Evolutionary conservation across 1,140 invertebrate genomes (phyloP), one percentile per base, ranked within the genome.

Genomic region (Leptopilina clavipes): DNA sequence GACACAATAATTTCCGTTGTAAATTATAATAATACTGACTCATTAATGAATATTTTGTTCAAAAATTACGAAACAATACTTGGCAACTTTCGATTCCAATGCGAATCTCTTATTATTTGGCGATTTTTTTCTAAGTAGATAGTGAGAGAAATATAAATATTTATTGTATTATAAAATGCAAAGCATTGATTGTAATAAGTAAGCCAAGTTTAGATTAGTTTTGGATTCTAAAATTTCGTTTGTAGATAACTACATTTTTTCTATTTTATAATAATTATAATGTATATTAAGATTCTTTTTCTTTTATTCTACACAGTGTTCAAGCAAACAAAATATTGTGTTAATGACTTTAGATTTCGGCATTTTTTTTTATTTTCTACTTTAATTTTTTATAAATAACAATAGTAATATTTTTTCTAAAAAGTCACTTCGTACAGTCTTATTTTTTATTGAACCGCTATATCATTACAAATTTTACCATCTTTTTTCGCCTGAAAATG

Each of bases 11-110:
- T 48, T 48, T 6, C 14, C 6, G 6, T 17, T 17, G 17, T 52
- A 0, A 52, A 52, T 52, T 17, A 17, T 52, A 52, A 52, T 52
- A 52, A 17, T 52, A 52, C 8, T 52, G 48, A 52, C n/a, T 17
- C 7, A 17, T 0, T 5, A 52, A 17, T 7, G 3, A 65, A 14
- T 11, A 65, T 37, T 31, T 31, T 14, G 11, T 25, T 31, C 3
- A 31, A 31, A 65, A n/a, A 59, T 11, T 59, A 31, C 25, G 1
- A 31, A 40, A 40, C 37, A 40, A 40, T 31, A 31, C 59, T n/a
- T n/a, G 48, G 48, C 48, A 52, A 52, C 48, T 17, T 52, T 52
- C n/a, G n/a, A 52, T 52, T 48, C 45, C n/a, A 48, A 48, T 48
- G 45, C n/a, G 48, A n/a, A n/a, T 52, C 14, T 65, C 19, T 25